These are phyloP conservation scores for Epinotia nisella DNA, from an alignment of 2,888 invertebrate species.

Conservation along the genomic window DNA sequence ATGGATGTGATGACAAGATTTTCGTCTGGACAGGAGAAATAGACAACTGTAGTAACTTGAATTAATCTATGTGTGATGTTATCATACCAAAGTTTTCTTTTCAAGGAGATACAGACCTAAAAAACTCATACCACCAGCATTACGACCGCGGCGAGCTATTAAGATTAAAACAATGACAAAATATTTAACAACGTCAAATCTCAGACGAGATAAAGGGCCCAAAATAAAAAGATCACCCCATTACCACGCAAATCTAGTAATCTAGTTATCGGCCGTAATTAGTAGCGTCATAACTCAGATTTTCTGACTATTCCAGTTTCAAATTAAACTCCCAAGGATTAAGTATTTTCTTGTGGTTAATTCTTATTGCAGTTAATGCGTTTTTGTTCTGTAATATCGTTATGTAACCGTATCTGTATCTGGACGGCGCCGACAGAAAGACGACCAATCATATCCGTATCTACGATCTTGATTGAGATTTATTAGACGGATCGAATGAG, in stretches of 20 bases:
- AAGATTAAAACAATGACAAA: slow-evolving; percentile 43
- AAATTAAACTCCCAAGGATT: neutral
- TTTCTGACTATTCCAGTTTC: neutral
- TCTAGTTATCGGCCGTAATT: slow-evolving; percentile 39
- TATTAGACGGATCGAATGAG: slow-evolving; percentile 71
- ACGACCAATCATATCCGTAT: slow-evolving; percentile 69
- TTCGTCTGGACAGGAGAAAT: neutral
- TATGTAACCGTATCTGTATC: slow-evolving; percentile 57
- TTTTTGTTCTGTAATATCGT: slow-evolving; percentile 36
- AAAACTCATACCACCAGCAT: slow-evolving; percentile 15
- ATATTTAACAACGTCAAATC: slow-evolving; percentile 41
- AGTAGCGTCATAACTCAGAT: slow-evolving; percentile 8
- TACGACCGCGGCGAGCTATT: slow-evolving; percentile 25
- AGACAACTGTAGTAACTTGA: too few relatives aligned
- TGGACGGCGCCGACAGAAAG: slow-evolving; percentile 68
- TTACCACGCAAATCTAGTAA: slow-evolving; percentile 50
- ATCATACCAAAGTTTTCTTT: neutral
- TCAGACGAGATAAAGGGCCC: slow-evolving; percentile 38
- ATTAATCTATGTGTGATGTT: too few relatives aligned
- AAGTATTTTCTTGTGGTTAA: slow-evolving; percentile 1
- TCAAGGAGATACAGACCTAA: neutral
- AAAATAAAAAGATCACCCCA: slow-evolving; percentile 45
- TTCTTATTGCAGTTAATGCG: slow-evolving; percentile 6
- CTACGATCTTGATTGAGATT: slow-evolving; percentile 81
- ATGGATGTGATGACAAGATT: neutral